Conservation (phyloP, 2,888 invertebrate genomes). For the Sisyra terminalis region DNA sequence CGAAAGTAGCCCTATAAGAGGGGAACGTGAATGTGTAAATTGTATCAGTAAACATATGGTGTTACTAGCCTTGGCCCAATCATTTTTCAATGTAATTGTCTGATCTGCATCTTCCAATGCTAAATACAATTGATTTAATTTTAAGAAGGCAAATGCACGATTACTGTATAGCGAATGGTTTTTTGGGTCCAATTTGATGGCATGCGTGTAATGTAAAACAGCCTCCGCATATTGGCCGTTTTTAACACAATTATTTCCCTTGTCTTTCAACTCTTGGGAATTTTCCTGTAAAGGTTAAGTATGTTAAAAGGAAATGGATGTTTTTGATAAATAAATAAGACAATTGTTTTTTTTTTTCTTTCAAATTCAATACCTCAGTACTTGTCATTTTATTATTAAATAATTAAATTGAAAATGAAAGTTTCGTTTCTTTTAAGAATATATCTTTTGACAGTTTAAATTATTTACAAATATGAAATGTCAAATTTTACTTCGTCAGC, state of each 20-base stretch:
- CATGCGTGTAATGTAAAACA: conserved; percentile 61
- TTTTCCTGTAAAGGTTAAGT: conserved; percentile 6
- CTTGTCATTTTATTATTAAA: conserved; percentile 1
- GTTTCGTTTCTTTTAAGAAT: neutral
- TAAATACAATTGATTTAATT: conserved; percentile 57
- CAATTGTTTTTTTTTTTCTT: too few relatives aligned
- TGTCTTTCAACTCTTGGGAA: conserved; percentile 46
- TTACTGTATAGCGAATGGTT: conserved; percentile 63
- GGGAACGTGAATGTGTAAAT: neutral
- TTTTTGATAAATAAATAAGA: neutral
- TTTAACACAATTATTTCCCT: conserved; percentile 62
- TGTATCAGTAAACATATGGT: neutral
- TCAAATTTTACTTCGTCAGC: conserved; percentile 3
- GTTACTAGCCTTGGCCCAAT: conserved; percentile 55
- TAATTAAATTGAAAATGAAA: neutral
- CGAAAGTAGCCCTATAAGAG: conserved; percentile 48
- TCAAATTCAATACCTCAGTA: neutral
- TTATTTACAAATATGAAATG: conserved; percentile 4
- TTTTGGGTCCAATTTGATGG: conserved; percentile 52
- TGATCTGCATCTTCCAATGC: conserved; percentile 65
- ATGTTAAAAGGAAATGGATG: neutral
- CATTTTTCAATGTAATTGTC: conserved; percentile 53
- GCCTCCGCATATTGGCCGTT: conserved; percentile 59
- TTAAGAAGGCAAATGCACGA: conserved; percentile 62
- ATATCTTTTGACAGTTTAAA: too few relatives aligned